Conservation (phyloP, 2,113 vertebrate genomes). For the Nothobranchius furzeri region DNA sequence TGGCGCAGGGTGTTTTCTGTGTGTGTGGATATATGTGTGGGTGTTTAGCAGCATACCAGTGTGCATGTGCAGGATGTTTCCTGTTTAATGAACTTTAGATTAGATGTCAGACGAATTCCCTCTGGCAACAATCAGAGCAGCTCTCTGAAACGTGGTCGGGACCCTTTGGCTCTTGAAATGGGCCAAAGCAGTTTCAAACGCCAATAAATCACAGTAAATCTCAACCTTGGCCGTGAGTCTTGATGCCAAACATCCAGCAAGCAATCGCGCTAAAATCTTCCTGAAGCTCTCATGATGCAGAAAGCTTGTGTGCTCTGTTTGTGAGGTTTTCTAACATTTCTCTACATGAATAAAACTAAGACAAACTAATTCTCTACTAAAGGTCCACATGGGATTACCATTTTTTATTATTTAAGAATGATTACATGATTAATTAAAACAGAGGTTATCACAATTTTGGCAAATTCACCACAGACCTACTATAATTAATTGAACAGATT, state of each 20-base stretch:
- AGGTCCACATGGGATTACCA: constrained; percentile 30
- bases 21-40: constrained; percentile 6
- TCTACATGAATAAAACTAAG: background rate
- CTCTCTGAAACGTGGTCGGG: constrained; percentile 52
- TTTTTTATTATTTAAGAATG: constrained; percentile 58
- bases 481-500: constrained; percentile 26
- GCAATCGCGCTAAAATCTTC: constrained; percentile 28
- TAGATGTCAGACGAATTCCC: constrained; percentile 68
- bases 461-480: constrained; percentile 29
- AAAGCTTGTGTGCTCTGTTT: background rate
- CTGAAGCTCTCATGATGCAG: constrained; percentile 3
- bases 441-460: constrained; percentile 44
- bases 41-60: constrained; percentile 13
- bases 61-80: constrained; percentile 52
- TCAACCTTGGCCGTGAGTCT: constrained; percentile 35
- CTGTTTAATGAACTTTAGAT: constrained; percentile 76
- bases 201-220: constrained; percentile 58
- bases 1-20: constrained; percentile 26
- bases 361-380: constrained; percentile 32
- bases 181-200: constrained; percentile 40
- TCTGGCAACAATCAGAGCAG: constrained; percentile 55
- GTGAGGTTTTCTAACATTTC: constrained; percentile 11
- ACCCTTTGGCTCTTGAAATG: constrained; percentile 43
- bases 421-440: constrained; percentile 56
- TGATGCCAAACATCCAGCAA: constrained; percentile 33